phyloP scores from a whole-genome alignment of 2,797 vertebrate species.

The Fratercula arctica region DNA sequence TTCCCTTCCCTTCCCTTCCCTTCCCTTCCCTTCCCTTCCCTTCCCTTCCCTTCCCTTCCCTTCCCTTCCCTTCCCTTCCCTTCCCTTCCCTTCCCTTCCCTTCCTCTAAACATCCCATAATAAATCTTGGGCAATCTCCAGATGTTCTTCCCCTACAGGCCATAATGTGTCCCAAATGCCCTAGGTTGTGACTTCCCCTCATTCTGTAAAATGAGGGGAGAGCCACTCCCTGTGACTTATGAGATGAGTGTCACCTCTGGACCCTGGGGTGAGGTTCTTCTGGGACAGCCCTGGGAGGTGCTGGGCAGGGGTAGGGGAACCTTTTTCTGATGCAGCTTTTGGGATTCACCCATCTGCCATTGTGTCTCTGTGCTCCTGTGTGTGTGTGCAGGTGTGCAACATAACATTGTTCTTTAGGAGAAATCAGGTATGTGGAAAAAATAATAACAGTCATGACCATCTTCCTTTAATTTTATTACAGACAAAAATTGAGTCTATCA shows the following conservation, averaged over 20 bases:
- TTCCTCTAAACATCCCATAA: background rate
- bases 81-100: background rate
- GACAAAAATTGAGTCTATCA: background rate
- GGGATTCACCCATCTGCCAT: background rate
- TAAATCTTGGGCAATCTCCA: background rate
- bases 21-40: background rate
- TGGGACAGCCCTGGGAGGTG: background rate
- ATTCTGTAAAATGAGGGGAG: background rate
- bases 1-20: background rate
- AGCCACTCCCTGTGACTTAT: fast-evolving
- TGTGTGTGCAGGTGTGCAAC: background rate
- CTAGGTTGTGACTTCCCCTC: background rate
- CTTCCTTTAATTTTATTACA: background rate
- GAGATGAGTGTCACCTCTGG: background rate
- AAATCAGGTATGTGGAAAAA: background rate
- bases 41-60: no score
- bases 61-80: no score
- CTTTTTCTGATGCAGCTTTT: background rate
- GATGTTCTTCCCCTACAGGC: background rate
- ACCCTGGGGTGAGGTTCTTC: background rate
- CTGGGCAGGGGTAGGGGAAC: background rate
- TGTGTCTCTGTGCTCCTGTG: background rate
- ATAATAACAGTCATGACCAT: background rate
- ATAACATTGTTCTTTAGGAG: background rate
- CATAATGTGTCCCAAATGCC: background rate